Conservation (phyloP, 37 sponge, comb jelly and placozoan genomes). For the Agelas oroides region DNA sequence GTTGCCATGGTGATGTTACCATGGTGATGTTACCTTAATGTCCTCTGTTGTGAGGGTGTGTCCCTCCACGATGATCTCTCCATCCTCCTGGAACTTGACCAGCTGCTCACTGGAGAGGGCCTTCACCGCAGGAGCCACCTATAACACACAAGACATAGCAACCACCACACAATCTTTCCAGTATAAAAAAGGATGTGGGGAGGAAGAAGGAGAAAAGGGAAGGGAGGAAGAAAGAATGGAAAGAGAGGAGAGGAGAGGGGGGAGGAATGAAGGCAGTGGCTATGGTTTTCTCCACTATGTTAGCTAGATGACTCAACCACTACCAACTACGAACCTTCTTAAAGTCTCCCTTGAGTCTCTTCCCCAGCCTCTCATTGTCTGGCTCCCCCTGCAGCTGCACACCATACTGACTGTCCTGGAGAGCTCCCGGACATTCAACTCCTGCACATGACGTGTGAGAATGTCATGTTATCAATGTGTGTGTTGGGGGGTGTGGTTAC, state of each 20-base stretch:
- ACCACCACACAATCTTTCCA: background rate
- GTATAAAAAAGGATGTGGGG: background rate
- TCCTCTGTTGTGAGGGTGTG: conserved; percentile 64
- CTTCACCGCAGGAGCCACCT: conserved; percentile 52
- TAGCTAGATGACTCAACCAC: too few species aligned
- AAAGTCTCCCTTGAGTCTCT: conserved; percentile 91
- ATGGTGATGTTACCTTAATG: conserved; percentile 49
- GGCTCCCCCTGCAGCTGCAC: conserved; percentile 84
- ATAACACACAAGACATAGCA: too few species aligned
- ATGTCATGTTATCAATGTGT: background rate
- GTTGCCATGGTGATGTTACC: background rate
- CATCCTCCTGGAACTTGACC: conserved; percentile 62
- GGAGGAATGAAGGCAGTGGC: conserved; percentile 7
- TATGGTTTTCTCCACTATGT: too few species aligned
- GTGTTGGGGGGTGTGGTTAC: too few species aligned
- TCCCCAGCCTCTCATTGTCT: conserved; percentile 89
- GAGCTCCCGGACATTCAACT: conserved; percentile 90
- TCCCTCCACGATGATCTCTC: conserved; percentile 75
- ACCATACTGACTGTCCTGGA: conserved; percentile 83
- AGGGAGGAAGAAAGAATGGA: background rate
- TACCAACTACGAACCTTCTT: conserved; percentile 32
- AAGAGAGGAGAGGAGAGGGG: too few species aligned
- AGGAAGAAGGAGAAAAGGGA: background rate
- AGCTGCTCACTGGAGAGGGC: conserved; percentile 74
- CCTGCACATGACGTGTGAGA: conserved; percentile 23